These are phyloP conservation scores for Oryzias melastigma DNA, from an alignment of 2,113 vertebrate species.

Conservation along the genomic window DNA sequence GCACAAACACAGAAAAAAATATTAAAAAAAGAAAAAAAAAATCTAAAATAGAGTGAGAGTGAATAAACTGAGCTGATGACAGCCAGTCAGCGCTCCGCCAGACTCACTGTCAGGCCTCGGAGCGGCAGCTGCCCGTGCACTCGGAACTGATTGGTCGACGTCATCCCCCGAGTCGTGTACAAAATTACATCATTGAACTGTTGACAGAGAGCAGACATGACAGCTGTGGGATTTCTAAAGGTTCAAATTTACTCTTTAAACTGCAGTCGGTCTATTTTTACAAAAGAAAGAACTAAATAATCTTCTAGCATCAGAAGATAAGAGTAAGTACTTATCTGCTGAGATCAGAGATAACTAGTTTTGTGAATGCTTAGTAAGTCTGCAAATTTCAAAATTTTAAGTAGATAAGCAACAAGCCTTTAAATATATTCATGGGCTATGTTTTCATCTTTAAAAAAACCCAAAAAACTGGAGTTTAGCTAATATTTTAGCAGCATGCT, in stretches of 20 bases:
- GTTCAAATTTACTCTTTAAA: not conserved
- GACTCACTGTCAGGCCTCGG: conserved; percentile 90
- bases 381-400: too few relatives aligned
- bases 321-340: conserved; percentile 17
- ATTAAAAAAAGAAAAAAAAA: conserved; percentile 28
- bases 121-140: conserved; percentile 92
- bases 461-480: too few relatives aligned
- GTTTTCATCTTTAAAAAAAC: too few relatives aligned
- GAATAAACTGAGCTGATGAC: conserved; percentile 24
- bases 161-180: conserved; percentile 95
- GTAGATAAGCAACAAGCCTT: too few relatives aligned
- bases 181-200: conserved; percentile 93
- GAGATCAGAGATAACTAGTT: conserved; percentile 34
- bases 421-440: too few relatives aligned
- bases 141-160: conserved; percentile 93
- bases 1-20: conserved; percentile 45
- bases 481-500: too few relatives aligned
- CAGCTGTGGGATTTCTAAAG: not conserved
- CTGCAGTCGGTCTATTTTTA: not conserved
- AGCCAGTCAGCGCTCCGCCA: conserved; percentile 10
- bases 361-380: too few relatives aligned
- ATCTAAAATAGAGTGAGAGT: conserved; percentile 57
- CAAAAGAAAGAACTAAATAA: not conserved
- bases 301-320: too few relatives aligned
- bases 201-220: conserved; percentile 14